A percentile compares a stretch with the other conserved stretches of the same genome.
These are phyloP conservation scores for Cydia amplana DNA, from an alignment of 1,140 invertebrate genomes.

Conservation along the genomic window DNA sequence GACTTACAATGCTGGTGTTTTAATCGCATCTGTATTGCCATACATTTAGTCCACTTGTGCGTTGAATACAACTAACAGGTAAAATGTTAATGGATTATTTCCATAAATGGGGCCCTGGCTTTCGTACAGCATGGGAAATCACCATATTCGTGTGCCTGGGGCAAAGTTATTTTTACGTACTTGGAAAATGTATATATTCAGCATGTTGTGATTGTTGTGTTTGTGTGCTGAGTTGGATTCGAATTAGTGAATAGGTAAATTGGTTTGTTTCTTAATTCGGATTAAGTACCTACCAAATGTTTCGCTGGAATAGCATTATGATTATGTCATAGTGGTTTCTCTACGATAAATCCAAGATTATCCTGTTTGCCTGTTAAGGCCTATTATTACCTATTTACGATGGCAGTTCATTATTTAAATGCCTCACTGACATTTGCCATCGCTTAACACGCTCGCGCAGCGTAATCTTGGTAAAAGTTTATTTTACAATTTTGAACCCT, in stretches of 20 bases:
- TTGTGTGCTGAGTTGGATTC: background rate
- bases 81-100: constrained; percentile 64
- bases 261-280: no score
- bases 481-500: background rate
- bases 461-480: background rate
- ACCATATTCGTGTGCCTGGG: background rate
- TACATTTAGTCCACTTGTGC: constrained; percentile 50
- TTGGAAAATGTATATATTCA: background rate
- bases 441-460: constrained; percentile 35
- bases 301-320: no score
- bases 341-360: constrained; percentile 44
- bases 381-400: constrained; percentile 41
- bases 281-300: no score
- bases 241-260: background rate
- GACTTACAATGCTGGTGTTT: constrained; percentile 45
- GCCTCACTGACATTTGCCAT: constrained; percentile 43
- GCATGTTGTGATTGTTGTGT: background rate
- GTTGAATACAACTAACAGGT: constrained; percentile 54
- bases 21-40: constrained; percentile 57
- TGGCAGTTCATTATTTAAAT: constrained; percentile 41
- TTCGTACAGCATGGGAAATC: constrained; percentile 21
- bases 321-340: constrained; percentile 41
- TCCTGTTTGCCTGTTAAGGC: constrained; percentile 28
- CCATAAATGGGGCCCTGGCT: constrained; percentile 37
- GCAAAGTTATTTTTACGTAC: background rate